A percentile compares a stretch with the other conserved stretches of the same genome.
phyloP scores from a whole-genome alignment of 2,797 vertebrate genomes.

The Lutra lutra region DNA sequence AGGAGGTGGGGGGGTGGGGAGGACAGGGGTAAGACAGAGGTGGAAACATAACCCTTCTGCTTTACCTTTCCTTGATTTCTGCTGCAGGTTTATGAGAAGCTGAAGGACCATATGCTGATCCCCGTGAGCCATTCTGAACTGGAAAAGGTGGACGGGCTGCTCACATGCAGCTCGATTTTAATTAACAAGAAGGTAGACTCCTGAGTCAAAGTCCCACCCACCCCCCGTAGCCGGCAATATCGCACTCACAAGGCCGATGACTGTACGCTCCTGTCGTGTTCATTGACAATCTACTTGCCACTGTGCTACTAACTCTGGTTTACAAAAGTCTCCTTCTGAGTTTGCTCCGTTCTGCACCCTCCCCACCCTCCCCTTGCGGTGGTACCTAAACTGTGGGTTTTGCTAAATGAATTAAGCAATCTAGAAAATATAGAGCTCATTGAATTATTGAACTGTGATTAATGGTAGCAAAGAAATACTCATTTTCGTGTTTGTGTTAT shows the following conservation, averaged over 20 bases:
- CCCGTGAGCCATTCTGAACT: conserved; percentile 92
- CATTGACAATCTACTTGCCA: conserved; percentile 89
- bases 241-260: conserved; percentile 80
- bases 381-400: conserved; percentile 83
- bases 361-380: conserved; percentile 50
- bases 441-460: conserved; percentile 80
- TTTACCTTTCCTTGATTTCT: background rate
- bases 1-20: too few species aligned
- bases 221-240: conserved; percentile 78
- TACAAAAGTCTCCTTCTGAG: conserved; percentile 83
- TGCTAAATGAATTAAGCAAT: conserved; percentile 79
- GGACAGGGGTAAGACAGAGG: background rate
- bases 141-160: conserved; percentile 93
- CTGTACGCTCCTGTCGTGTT: conserved; percentile 83
- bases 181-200: conserved; percentile 92
- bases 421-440: conserved; percentile 77
- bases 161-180: conserved; percentile 95
- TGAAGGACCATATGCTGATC: conserved; percentile 97
- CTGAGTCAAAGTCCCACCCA: conserved; percentile 84
- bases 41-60: background rate
- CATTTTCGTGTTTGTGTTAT: conserved; percentile 77
- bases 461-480: conserved; percentile 65
- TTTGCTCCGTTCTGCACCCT: conserved; percentile 74
- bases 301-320: conserved; percentile 88
- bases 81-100: conserved; percentile 94